Evolutionary conservation across 53 echinoderm and acorn worm genomes (phyloP).

Genomic region (Holothuria leucospilota): DNA sequence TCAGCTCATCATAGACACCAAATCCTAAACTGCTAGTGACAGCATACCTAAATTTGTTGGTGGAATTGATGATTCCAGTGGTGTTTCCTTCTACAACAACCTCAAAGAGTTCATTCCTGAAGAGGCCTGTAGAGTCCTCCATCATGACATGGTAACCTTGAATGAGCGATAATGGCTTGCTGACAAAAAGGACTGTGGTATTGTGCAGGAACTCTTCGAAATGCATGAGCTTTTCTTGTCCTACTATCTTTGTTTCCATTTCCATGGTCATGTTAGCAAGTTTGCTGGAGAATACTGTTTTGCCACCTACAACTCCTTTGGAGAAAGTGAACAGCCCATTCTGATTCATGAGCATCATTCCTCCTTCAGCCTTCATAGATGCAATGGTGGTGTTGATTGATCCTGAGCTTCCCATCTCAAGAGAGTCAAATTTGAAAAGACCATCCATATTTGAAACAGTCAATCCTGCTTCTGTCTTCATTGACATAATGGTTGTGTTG

Average conservation of each 20-base stretch:
- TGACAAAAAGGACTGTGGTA: background rate
- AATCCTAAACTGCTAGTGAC: slow-evolving; percentile 18
- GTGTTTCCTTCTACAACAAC: background rate
- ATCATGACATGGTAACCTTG: slow-evolving; percentile 6
- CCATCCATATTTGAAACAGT: slow-evolving; percentile 51
- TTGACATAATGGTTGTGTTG: slow-evolving; percentile 68
- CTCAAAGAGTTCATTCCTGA: slow-evolving; percentile 2
- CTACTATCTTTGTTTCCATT: slow-evolving; percentile 62
- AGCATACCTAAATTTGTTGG: background rate
- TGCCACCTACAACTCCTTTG: background rate
- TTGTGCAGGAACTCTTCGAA: slow-evolving; percentile 22
- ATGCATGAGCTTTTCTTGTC: slow-evolving; percentile 19
- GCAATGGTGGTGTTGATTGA: slow-evolving; percentile 70
- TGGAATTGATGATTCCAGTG: slow-evolving; percentile 29
- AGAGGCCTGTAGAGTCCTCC: slow-evolving; percentile 20
- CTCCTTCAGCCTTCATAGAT: slow-evolving; percentile 62
- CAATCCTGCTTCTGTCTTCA: slow-evolving; percentile 36
- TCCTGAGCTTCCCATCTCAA: slow-evolving; percentile 46
- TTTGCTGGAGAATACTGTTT: slow-evolving; percentile 49
- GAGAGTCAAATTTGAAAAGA: slow-evolving; percentile 51
- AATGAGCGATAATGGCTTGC: background rate
- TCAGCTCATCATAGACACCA: background rate
- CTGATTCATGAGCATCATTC: slow-evolving; percentile 51
- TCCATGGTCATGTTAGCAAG: slow-evolving; percentile 62
- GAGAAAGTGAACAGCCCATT: slow-evolving; percentile 22